Conservation (phyloP, 2,888 invertebrate genomes). For the Steromphala cineraria region DNA sequence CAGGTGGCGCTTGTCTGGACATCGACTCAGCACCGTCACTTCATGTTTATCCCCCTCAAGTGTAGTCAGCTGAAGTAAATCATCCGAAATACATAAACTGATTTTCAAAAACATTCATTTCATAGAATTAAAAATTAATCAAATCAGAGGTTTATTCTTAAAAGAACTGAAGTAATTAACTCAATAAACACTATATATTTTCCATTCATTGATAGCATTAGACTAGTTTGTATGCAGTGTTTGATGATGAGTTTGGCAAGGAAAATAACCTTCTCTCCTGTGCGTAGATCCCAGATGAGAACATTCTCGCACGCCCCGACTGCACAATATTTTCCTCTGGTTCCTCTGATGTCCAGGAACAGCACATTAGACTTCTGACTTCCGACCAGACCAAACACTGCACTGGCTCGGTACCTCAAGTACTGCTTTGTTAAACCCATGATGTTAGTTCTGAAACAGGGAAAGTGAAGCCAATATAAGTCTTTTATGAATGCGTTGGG, state of each 20-base stretch:
- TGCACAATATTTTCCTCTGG: slow-evolving; percentile 89
- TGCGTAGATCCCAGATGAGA: slow-evolving; percentile 93
- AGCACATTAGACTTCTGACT: slow-evolving; percentile 83
- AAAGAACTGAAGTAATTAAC: too few species aligned
- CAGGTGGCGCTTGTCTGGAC: slow-evolving; percentile 85
- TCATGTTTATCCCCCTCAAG: slow-evolving; percentile 87
- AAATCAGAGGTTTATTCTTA: too few species aligned
- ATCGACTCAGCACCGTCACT: slow-evolving; percentile 86
- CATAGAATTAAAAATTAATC: too few species aligned
- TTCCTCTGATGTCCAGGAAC: slow-evolving; percentile 86
- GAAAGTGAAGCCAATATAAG: too few species aligned
- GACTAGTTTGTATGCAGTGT: too few species aligned
- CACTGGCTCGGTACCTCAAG: slow-evolving; percentile 88
- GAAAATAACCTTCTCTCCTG: slow-evolving; percentile 77
- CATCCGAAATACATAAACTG: slow-evolving; percentile 78
- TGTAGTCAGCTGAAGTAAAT: slow-evolving; percentile 82
- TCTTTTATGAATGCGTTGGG: too few species aligned
- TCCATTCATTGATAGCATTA: too few species aligned
- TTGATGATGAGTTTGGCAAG: not conserved
- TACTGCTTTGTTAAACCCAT: slow-evolving; percentile 87
- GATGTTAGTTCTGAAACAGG: not conserved
- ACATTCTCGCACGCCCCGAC: slow-evolving; percentile 96
- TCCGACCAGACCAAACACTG: slow-evolving; percentile 91
- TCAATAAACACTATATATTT: too few species aligned
- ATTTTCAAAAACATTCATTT: too few species aligned